Conservation (phyloP, 2,888 invertebrate species). For the Anoncus sp. region DNA sequence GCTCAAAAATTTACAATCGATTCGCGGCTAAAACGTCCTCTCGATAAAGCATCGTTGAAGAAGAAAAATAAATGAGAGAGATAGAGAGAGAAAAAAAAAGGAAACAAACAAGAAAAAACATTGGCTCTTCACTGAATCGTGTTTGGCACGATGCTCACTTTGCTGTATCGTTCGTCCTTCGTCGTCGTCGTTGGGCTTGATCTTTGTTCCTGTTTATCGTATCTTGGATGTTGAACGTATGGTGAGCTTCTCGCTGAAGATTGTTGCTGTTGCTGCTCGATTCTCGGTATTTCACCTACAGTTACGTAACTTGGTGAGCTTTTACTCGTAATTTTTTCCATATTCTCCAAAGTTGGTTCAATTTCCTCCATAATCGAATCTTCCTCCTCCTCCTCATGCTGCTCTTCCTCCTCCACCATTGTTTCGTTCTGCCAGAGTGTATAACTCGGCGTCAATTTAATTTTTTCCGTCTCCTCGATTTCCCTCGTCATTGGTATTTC, state of each 20-base stretch:
- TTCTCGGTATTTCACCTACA: conserved; percentile 70
- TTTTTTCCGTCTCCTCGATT: conserved; percentile 60
- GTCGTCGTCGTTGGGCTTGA: conserved; percentile 24
- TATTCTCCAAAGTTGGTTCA: conserved; percentile 36
- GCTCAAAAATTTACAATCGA: conserved; percentile 55
- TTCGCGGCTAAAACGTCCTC: conserved; percentile 26
- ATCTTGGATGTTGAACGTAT: conserved; percentile 73
- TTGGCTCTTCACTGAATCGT: conserved; percentile 72
- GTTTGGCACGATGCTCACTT: conserved; percentile 78
- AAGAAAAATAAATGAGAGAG: conserved; percentile 2
- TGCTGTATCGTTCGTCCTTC: conserved; percentile 79
- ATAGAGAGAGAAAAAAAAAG: neutral
- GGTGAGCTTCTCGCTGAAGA: conserved; percentile 58
- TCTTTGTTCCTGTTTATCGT: conserved; percentile 67
- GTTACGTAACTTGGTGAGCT: conserved; percentile 75
- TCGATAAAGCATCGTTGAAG: conserved; percentile 20
- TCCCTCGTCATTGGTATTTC: conserved; percentile 34
- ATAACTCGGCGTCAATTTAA: conserved; percentile 55
- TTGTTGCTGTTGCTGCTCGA: conserved; percentile 66
- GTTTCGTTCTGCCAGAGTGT: conserved; percentile 67
- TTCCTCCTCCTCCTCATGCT: too few species aligned
- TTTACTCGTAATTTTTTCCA: conserved; percentile 42
- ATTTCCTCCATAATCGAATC: conserved; percentile 47
- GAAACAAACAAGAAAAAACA: conserved; percentile 14
- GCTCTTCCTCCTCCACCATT: conserved; percentile 34